Evolutionary conservation across 1,140 invertebrate genomes (phyloP), one percentile per base, ranked within the genome.

Genomic region (Pemphigus obesinymphae): DNA sequence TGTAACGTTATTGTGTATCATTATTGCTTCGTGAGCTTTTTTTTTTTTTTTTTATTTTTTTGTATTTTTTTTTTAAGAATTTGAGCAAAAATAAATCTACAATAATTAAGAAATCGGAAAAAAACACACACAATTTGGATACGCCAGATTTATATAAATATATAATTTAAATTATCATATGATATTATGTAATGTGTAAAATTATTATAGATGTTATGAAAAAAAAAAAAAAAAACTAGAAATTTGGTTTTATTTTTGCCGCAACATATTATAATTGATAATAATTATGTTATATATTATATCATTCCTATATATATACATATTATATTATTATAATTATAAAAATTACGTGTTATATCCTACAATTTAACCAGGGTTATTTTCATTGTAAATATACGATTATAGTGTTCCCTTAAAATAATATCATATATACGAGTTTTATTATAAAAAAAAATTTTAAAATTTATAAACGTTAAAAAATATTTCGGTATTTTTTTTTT

Each of bases 321-420:
- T 20, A 34, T 34, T 63, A 34, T n/a, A 4, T 3, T 29, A 61
- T 61, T 29, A 61, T 31, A 15, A 29, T 8, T 37, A 70, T 40
- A 68, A 37, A 37, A 37, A 23, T 37, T 3, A 40, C 10, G 63
- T 4, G 37, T 70, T 7, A 20, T 70, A 45, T 70, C 68, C 68
- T 70, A 70, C 45, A 45, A 70, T 70, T 26, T 70, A 26, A 70
- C 40, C 68, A 70, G 68, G 68, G 68, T 70, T 70, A 45, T 70
- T 70, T 7, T 23, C 40, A 23, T 70, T 70, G 68, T 70, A 70
- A 37, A n/a, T n/a, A 70, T 70, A 70, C 61, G 31, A 63, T 63
- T 4, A 63, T 34, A 45, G 68, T 45, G 15, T 45, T 29, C 23
- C 68, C 68, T 17, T 43, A 15, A 58, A 34, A 66, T 0, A 10